phyloP scores from a whole-genome alignment of 2,888 invertebrate genomes.

The Volucella bombylans region DNA sequence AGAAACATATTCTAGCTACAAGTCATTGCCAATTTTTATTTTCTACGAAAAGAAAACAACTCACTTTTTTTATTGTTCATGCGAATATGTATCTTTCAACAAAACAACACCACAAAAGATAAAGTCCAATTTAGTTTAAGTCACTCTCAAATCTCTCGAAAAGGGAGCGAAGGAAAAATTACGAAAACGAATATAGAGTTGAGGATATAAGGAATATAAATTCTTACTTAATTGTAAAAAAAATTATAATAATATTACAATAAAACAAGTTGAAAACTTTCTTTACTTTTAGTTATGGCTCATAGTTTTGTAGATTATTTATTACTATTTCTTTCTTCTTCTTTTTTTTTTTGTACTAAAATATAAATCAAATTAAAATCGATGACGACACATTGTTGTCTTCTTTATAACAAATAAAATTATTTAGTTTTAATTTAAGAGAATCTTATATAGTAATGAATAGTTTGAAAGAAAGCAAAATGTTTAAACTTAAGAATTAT shows the following conservation, averaged over 20 bases:
- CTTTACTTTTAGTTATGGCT: conserved; percentile 53
- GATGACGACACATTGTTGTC: conserved; percentile 54
- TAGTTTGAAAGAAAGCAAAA: conserved; percentile 2
- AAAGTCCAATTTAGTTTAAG: conserved; percentile 30
- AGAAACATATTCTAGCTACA: conserved; percentile 65
- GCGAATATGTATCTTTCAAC: not conserved
- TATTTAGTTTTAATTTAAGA: conserved; percentile 38
- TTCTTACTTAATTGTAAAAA: conserved; percentile 22
- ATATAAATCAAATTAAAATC: conserved; percentile 35
- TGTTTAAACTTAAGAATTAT: conserved; percentile 40
- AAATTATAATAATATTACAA: conserved; percentile 4
- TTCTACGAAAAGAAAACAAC: conserved; percentile 7
- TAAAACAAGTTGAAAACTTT: conserved; percentile 70
- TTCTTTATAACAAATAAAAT: conserved; percentile 57
- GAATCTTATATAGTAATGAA: conserved; percentile 1
- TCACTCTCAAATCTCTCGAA: conserved; percentile 6
- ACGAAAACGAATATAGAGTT: not conserved
- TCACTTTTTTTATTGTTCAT: conserved; percentile 29
- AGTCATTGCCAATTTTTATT: conserved; percentile 71
- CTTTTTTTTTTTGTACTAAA: not conserved
- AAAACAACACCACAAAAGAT: conserved; percentile 9
- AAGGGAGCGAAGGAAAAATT: not conserved
- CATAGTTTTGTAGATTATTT: conserved; percentile 62
- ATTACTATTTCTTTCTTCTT: too few species aligned
- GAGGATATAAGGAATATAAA: not conserved